Evolutionary conservation across 2,113 vertebrate species (phyloP).

Genomic region (Anthoscopus minutus): DNA sequence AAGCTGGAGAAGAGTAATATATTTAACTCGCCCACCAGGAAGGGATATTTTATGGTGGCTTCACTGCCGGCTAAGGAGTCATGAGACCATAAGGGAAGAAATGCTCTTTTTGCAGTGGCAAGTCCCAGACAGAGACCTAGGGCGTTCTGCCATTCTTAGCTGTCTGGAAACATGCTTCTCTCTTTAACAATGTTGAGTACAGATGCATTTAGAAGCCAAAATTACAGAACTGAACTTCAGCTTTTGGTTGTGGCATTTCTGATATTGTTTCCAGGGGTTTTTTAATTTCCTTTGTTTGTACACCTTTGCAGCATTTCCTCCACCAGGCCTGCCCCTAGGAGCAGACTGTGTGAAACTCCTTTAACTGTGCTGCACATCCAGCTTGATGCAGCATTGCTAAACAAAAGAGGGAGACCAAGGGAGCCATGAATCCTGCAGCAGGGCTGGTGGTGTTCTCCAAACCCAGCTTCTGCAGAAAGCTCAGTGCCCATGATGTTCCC

Average conservation of each 20-base stretch:
- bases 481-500: neutral
- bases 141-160: neutral
- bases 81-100: neutral
- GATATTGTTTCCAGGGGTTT: neutral
- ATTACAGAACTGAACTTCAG: neutral
- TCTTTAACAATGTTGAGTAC: neutral
- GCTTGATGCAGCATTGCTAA: neutral
- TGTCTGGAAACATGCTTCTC: neutral
- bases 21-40: neutral
- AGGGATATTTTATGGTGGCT: neutral
- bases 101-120: neutral
- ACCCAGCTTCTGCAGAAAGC: neutral
- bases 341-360: neutral
- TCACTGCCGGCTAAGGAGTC: neutral
- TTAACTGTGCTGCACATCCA: neutral
- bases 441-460: neutral
- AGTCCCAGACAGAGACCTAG: neutral
- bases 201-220: neutral
- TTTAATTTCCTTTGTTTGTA: neutral
- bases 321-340: neutral
- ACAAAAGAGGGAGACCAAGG: neutral
- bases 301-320: too few species aligned
- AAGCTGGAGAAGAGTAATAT: neutral
- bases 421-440: fast-evolving
- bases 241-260: neutral